A percentile compares a stretch with the other conserved stretches of the same genome.
Conservation (phyloP, 2,797 vertebrate genomes). For the Allenopithecus nigroviridis region DNA sequence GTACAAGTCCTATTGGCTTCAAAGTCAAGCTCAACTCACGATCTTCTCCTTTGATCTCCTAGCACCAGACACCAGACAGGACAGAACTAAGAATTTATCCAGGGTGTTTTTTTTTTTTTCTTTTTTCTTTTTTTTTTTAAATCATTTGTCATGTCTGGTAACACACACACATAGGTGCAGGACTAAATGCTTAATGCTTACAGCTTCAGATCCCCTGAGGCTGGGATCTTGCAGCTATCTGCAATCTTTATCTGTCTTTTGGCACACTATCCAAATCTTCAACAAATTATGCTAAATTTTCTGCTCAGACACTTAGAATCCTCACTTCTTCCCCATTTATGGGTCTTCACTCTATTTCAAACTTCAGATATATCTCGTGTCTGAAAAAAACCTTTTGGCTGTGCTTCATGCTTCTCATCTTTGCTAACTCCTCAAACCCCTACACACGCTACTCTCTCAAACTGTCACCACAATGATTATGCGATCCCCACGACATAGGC, state of each 20-base stretch:
- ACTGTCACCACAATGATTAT: rapidly evolving
- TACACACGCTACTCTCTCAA: rapidly evolving
- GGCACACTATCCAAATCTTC: not conserved
- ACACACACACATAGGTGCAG: not conserved
- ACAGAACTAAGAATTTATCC: not conserved
- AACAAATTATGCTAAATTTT: not conserved
- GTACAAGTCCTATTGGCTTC: not conserved
- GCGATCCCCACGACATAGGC: not conserved
- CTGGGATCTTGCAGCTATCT: not conserved
- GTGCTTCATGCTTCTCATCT: not conserved
- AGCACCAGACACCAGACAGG: not conserved
- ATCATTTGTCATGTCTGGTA: not conserved
- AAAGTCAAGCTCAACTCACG: not conserved
- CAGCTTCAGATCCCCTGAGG: not conserved
- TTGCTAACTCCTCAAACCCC: not conserved
- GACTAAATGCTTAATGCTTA: not conserved
- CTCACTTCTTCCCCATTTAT: not conserved
- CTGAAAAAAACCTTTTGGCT: not conserved
- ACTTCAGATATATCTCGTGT: not conserved
- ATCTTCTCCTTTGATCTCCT: not conserved
- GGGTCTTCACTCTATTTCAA: not conserved
- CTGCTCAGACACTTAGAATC: not conserved
- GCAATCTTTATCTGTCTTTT: not conserved
- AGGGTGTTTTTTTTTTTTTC: not conserved
- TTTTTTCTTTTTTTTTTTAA: not conserved